Percentiles rank a stretch among this genome's conserved stretches.
phyloP scores from a whole-genome alignment of 2,113 vertebrate species.

The Raja brachyura region DNA sequence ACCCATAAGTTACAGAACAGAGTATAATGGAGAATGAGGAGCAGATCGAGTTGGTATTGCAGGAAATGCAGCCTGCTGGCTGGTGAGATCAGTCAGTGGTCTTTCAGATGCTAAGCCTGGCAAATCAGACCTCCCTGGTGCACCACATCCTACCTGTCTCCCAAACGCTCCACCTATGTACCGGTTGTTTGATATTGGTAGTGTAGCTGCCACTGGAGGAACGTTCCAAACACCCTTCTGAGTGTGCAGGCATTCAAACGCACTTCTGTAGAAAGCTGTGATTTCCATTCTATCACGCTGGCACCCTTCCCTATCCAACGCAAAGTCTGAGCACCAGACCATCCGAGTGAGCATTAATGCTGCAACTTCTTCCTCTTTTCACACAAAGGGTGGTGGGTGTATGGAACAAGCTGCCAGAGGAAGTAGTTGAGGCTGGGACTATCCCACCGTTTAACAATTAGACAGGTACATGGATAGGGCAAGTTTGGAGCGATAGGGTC shows the following conservation, averaged over 20 bases:
- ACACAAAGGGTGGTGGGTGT: no score
- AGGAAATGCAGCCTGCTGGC: background rate
- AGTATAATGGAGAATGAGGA: background rate
- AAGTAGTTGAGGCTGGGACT: no score
- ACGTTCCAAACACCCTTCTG: background rate
- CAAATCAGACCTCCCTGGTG: background rate
- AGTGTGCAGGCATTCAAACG: background rate
- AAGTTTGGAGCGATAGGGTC: no score
- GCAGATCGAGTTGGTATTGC: background rate
- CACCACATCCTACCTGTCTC: no score
- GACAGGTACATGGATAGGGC: no score
- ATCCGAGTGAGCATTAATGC: background rate
- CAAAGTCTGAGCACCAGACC: background rate
- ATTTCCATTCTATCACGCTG: background rate
- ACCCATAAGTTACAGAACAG: background rate
- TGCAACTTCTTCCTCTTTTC: background rate
- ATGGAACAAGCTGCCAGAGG: no score
- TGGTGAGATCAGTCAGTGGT: background rate
- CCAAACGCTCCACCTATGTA: no score
- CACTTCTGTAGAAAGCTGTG: background rate
- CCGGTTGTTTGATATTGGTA: background rate
- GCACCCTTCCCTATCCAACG: background rate
- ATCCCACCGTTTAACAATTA: no score
- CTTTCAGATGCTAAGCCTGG: background rate
- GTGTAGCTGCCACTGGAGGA: background rate